Evolutionary conservation across 2,113 vertebrate genomes (phyloP).

Genomic region (Ivindomyrus marchei): DNA sequence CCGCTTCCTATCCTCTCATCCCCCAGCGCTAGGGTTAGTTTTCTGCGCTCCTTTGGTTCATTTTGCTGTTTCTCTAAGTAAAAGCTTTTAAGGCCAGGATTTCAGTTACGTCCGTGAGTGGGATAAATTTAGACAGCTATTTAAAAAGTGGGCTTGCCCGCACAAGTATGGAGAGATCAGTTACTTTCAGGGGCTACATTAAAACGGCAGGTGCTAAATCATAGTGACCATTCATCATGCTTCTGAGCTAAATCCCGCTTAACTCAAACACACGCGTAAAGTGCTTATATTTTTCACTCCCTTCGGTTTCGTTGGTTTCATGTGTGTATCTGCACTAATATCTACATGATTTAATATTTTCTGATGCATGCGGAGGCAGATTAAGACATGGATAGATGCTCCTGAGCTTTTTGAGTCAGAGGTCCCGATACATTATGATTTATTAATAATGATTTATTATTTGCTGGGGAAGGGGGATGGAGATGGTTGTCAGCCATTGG

Average conservation of each 20-base stretch:
- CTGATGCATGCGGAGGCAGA: not conserved
- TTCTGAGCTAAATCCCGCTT: not conserved
- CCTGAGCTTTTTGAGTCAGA: not conserved
- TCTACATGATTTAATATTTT: not conserved
- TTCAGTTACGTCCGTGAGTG: constrained; percentile 56
- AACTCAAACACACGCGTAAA: not conserved
- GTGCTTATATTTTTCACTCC: not conserved
- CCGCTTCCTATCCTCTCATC: not conserved
- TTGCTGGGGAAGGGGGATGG: not conserved
- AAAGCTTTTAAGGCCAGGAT: constrained; percentile 38
- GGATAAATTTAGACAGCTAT: constrained; percentile 72
- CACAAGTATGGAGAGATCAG: constrained; percentile 64
- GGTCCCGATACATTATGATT: not conserved
- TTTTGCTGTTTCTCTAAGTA: constrained; percentile 21
- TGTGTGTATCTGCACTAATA: not conserved
- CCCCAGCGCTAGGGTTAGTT: not conserved
- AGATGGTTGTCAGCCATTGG: not conserved
- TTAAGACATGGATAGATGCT: not conserved
- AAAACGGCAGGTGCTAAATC: constrained; percentile 74
- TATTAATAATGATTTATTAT: not conserved
- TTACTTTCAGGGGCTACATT: constrained; percentile 67
- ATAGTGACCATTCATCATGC: constrained; percentile 62
- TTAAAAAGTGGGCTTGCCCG: constrained; percentile 62
- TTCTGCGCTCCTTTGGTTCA: not conserved
- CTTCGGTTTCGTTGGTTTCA: not conserved